Evolutionary conservation across 1,140 invertebrate genomes (phyloP).

Genomic region (Diabrotica virgifera): DNA sequence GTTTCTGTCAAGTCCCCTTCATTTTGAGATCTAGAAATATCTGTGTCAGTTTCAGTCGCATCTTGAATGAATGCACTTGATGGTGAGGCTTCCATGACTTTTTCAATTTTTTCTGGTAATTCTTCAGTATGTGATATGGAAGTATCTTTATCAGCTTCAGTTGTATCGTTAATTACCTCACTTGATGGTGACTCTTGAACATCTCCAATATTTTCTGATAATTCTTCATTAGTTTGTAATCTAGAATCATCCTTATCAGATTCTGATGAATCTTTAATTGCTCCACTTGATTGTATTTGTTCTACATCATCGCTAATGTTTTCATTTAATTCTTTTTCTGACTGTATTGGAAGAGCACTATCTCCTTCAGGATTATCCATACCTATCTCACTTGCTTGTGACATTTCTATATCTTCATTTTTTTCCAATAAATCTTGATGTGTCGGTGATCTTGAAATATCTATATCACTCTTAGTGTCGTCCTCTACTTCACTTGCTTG

Average conservation of each 20-base stretch:
- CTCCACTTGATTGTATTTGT: not conserved
- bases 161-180: not conserved
- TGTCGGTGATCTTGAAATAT: no score
- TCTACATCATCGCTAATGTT: not conserved
- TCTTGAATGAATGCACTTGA: not conserved
- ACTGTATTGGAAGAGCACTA: no score
- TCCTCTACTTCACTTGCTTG: no score
- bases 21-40: slow-evolving; percentile 6
- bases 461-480: no score
- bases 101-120: not conserved
- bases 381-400: not conserved
- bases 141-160: not conserved
- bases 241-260: not conserved
- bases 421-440: no score
- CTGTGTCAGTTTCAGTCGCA: not conserved
- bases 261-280: not conserved
- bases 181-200: not conserved
- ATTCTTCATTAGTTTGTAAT: not conserved
- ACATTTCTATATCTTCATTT: no score
- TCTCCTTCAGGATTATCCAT: not conserved
- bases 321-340: not conserved
- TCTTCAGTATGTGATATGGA: not conserved
- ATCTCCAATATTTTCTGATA: slow-evolving; percentile 1
- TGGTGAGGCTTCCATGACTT: not conserved
- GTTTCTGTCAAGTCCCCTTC: not conserved